These are phyloP conservation scores for Gordius sp. DNA, from an alignment of 2,888 invertebrate species.

Conservation along the genomic window DNA sequence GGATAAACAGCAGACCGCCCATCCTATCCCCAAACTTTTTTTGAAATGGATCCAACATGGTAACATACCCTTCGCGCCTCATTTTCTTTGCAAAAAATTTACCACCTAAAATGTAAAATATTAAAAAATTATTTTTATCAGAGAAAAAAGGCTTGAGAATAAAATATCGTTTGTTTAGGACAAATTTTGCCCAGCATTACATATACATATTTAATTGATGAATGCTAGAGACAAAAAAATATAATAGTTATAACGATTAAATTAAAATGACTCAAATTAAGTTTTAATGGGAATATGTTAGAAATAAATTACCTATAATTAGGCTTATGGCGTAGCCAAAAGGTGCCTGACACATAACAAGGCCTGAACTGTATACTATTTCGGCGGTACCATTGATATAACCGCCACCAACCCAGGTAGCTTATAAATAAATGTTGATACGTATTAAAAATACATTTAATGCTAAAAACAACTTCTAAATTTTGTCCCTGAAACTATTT, in stretches of 20 bases:
- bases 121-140: no score
- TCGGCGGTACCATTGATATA: conserved; percentile 98
- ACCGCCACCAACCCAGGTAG: conserved; percentile 92
- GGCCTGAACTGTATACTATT: conserved; percentile 64
- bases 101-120: conserved; percentile 41
- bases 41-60: conserved; percentile 92
- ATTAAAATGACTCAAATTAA: no score
- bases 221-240: no score
- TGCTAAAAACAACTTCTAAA: not conserved
- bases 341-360: conserved; percentile 96
- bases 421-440: no score
- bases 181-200: no score
- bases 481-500: not conserved
- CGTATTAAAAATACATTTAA: conserved; percentile 14
- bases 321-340: conserved; percentile 86
- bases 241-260: no score
- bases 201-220: no score
- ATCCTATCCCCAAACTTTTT: conserved; percentile 82
- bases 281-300: not conserved
- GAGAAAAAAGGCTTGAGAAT: no score
- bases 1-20: conserved; percentile 80
- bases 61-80: conserved; percentile 85
- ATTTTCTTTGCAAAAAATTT: conserved; percentile 91
- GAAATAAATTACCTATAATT: conserved; percentile 43
- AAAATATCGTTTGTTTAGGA: no score